Percentiles rank a stretch among this genome's conserved stretches.
phyloP scores from a whole-genome alignment of 92 coral and sea anemone genomes.

The Desmophyllum pertusum region DNA sequence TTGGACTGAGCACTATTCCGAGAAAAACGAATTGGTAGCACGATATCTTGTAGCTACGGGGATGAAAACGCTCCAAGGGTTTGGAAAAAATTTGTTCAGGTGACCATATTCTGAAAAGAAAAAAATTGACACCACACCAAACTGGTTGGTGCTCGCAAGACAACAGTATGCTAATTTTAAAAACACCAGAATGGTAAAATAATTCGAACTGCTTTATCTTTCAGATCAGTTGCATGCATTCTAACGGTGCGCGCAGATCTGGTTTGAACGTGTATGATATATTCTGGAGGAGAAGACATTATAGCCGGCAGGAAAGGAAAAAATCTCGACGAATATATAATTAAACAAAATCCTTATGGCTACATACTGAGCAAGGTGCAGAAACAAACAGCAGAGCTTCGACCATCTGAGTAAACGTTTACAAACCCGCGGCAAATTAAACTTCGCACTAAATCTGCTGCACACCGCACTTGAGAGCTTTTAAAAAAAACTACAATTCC shows the following conservation, averaged over 20 bases:
- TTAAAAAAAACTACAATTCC: background rate
- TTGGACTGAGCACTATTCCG: background rate
- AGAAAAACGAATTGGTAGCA: background rate
- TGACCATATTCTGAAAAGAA: background rate
- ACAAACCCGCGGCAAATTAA: too few relatives aligned
- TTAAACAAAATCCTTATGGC: slow-evolving; percentile 15
- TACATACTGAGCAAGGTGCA: slow-evolving; percentile 29
- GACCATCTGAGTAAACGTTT: too few relatives aligned
- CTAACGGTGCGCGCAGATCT: slow-evolving; percentile 17
- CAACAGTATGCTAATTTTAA: slow-evolving; percentile 33
- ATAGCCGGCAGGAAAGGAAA: slow-evolving; percentile 28
- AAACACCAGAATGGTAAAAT: background rate
- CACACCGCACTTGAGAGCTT: too few relatives aligned
- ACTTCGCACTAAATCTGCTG: too few relatives aligned
- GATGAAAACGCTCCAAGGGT: background rate
- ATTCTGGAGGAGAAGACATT: background rate
- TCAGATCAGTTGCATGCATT: background rate
- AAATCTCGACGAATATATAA: slow-evolving; percentile 2
- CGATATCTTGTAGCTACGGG: background rate
- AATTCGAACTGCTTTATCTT: background rate
- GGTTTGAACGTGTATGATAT: background rate
- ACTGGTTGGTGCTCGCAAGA: background rate
- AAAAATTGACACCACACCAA: background rate
- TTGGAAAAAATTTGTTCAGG: background rate
- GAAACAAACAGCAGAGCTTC: too few relatives aligned